A percentile compares a stretch with the other conserved stretches of the same genome.
phyloP scores from a whole-genome alignment of 2,113 vertebrate species.

The Perognathus longimembris region DNA sequence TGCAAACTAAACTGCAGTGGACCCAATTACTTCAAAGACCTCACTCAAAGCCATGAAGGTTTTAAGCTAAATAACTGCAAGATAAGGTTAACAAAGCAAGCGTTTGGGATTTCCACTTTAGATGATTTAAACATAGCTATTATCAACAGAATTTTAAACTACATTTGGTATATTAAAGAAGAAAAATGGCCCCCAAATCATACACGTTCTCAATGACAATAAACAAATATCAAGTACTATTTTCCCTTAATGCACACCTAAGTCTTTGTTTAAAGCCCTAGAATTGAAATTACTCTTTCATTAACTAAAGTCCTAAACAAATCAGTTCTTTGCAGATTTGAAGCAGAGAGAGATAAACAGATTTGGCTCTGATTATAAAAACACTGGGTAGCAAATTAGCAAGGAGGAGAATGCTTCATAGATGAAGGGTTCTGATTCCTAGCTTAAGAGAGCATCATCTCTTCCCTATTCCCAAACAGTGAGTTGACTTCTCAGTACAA shows the following conservation, averaged over 20 bases:
- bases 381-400: neutral
- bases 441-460: neutral
- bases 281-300: constrained; percentile 20
- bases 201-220: neutral
- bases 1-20: neutral
- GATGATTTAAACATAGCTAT: neutral
- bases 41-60: neutral
- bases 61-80: constrained; percentile 40
- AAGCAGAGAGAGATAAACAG: neutral
- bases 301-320: neutral
- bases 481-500: neutral
- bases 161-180: neutral
- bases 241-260: neutral
- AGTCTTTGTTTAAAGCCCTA: neutral
- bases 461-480: neutral
- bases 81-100: neutral
- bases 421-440: neutral
- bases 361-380: neutral
- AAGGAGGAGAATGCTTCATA: neutral
- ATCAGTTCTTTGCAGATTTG: neutral
- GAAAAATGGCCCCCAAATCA: neutral
- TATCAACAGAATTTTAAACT: neutral
- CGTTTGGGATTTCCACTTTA: neutral
- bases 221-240: neutral
- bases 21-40: constrained; percentile 20